Evolutionary conservation across 2,113 vertebrate species (phyloP).

Genomic region (Lepidothrix coronata): DNA sequence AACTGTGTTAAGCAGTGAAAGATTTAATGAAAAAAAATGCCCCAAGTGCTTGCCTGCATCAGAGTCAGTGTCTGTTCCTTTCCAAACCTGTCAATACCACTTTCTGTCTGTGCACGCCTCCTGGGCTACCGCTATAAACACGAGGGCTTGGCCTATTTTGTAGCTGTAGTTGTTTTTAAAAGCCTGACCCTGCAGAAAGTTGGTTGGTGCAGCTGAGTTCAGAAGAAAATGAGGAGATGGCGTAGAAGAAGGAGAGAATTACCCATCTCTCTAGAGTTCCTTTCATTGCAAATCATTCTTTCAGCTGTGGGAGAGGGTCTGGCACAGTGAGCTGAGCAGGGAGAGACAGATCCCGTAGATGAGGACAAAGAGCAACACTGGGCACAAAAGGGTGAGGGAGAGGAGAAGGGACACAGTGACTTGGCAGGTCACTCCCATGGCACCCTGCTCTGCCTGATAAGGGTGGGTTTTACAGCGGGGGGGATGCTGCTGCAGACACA

Average conservation of each 20-base stretch:
- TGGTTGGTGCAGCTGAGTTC: slow-evolving; percentile 46
- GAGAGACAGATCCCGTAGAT: slow-evolving; percentile 39
- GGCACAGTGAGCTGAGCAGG: not conserved
- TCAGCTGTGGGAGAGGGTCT: slow-evolving; percentile 50
- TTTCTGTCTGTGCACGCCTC: slow-evolving; percentile 21
- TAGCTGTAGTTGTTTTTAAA: slow-evolving; percentile 70
- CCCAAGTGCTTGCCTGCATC: slow-evolving; percentile 50
- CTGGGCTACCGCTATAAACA: slow-evolving; percentile 50
- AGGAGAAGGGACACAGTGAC: slow-evolving; percentile 53
- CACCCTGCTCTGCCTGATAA: slow-evolving; percentile 84
- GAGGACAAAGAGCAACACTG: slow-evolving; percentile 69
- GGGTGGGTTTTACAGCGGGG: slow-evolving; percentile 74
- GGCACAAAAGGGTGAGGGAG: slow-evolving; percentile 69
- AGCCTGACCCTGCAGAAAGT: not conserved
- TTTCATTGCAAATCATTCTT: slow-evolving; percentile 35
- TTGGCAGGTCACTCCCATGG: slow-evolving; percentile 78
- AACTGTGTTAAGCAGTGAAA: slow-evolving; percentile 66
- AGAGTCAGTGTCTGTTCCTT: not conserved
- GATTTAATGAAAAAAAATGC: slow-evolving; percentile 71
- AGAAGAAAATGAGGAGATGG: slow-evolving; percentile 52
- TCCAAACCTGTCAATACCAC: slow-evolving; percentile 62
- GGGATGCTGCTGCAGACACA: slow-evolving; percentile 72
- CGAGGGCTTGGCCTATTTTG: not conserved
- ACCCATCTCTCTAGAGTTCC: slow-evolving; percentile 13
- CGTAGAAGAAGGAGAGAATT: slow-evolving; percentile 23